A percentile compares a stretch with the other conserved stretches of the same genome.
These are phyloP conservation scores for Ceuthmochares aereus DNA, from an alignment of 2,113 vertebrate genomes.

Conservation along the genomic window DNA sequence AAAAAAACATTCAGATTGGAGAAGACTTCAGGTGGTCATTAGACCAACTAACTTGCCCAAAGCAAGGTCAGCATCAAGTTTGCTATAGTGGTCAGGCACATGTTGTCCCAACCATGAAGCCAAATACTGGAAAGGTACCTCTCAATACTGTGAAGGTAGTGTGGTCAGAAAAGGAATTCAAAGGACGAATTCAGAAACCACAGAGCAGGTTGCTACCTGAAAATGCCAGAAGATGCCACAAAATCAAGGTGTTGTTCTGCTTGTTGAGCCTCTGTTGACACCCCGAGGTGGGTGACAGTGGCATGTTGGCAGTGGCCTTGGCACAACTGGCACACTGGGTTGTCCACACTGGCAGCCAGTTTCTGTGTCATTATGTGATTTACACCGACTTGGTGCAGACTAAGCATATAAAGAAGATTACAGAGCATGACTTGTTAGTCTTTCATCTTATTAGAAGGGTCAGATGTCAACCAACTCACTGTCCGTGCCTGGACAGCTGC, in stretches of 20 bases:
- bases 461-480: background rate
- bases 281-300: background rate
- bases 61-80: background rate
- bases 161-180: background rate
- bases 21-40: background rate
- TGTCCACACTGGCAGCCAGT: fast-evolving
- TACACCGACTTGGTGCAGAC: background rate
- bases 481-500: background rate
- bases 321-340: fast-evolving
- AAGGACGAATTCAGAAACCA: background rate
- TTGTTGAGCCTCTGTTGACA: background rate
- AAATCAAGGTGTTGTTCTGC: background rate
- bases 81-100: fast-evolving
- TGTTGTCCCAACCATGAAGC: background rate
- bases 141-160: background rate
- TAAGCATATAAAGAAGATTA: background rate
- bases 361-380: background rate
- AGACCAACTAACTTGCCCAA: background rate
- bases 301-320: background rate
- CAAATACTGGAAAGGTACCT: background rate
- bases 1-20: background rate
- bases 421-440: background rate
- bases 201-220: background rate
- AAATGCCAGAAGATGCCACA: background rate
- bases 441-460: background rate